Evolutionary conservation across 2,888 invertebrate genomes (phyloP).

Genomic region (Drosophila kambysellisi): DNA sequence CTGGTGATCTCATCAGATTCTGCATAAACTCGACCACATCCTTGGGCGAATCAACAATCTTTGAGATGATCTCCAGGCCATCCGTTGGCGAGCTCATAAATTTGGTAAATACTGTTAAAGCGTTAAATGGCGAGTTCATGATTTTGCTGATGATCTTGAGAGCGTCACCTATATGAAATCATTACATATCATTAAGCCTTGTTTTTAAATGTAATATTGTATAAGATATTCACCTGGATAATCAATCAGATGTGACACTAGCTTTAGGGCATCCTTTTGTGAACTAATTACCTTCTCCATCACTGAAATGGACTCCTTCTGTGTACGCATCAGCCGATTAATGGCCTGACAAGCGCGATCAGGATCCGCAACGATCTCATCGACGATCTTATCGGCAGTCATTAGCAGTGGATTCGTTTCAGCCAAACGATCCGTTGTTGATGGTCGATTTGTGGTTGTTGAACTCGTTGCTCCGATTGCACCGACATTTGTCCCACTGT

Average conservation of each 20-base stretch:
- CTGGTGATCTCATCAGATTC: conserved; percentile 85
- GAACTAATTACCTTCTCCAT: conserved; percentile 84
- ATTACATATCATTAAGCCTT: neutral
- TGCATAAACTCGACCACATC: conserved; percentile 85
- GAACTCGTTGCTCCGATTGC: conserved; percentile 46
- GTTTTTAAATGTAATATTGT: too few species aligned
- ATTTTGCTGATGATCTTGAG: conserved; percentile 85
- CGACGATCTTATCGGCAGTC: conserved; percentile 83
- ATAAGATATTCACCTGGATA: conserved; percentile 79
- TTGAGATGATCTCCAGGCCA: conserved; percentile 85
- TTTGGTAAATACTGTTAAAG: conserved; percentile 85
- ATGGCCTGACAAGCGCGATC: conserved; percentile 84
- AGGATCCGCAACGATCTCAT: conserved; percentile 83
- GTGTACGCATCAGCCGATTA: conserved; percentile 83
- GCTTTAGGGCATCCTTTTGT: conserved; percentile 84
- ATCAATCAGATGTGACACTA: conserved; percentile 84
- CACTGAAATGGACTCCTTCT: conserved; percentile 81
- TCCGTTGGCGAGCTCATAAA: conserved; percentile 85
- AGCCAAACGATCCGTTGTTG: conserved; percentile 33
- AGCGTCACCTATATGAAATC: conserved; percentile 80
- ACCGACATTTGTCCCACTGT: conserved; percentile 66
- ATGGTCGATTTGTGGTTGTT: conserved; percentile 37
- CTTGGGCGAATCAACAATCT: conserved; percentile 84
- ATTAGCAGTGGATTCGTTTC: conserved; percentile 75
- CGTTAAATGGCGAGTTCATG: conserved; percentile 85